Evolutionary conservation across 1,140 invertebrate genomes (phyloP).

Genomic region (Brachionus manjavacas): DNA sequence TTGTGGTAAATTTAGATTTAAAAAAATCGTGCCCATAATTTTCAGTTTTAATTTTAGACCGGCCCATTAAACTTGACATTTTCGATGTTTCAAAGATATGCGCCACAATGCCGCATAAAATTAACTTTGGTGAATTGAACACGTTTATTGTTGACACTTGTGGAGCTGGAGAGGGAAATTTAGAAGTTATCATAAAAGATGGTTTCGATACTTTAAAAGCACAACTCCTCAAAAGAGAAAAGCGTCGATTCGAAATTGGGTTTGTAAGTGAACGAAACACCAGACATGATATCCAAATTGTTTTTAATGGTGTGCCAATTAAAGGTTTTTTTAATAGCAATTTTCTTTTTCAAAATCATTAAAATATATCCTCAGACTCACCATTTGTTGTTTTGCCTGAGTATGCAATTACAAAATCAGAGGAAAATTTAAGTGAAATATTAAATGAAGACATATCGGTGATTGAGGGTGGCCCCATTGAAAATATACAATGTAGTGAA

Average conservation of each 20-base stretch:
- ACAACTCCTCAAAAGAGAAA: not conserved
- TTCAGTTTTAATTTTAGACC: not conserved
- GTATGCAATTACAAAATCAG: not conserved
- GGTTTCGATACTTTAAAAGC: constrained; percentile 21
- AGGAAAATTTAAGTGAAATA: not conserved
- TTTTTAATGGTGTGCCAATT: constrained; percentile 30
- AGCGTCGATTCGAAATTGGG: constrained; percentile 21
- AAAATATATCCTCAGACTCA: not conserved
- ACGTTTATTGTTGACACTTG: constrained; percentile 31
- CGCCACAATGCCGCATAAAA: not conserved
- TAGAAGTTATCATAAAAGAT: constrained; percentile 37
- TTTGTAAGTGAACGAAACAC: not conserved
- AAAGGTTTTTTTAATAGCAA: not conserved
- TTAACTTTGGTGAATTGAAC: constrained; percentile 19
- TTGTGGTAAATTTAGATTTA: not conserved
- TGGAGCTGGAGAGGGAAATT: constrained; percentile 40
- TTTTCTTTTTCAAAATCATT: not conserved
- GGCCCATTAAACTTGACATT: not conserved
- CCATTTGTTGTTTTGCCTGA: not conserved
- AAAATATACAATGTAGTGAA: constrained; percentile 14
- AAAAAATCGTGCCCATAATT: not conserved
- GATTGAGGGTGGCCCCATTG: constrained; percentile 20
- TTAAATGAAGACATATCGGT: not conserved
- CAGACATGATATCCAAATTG: not conserved
- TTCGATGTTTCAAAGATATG: constrained; percentile 20